Conservation (phyloP, 2,888 invertebrate genomes). For the Nomada flava region DNA sequence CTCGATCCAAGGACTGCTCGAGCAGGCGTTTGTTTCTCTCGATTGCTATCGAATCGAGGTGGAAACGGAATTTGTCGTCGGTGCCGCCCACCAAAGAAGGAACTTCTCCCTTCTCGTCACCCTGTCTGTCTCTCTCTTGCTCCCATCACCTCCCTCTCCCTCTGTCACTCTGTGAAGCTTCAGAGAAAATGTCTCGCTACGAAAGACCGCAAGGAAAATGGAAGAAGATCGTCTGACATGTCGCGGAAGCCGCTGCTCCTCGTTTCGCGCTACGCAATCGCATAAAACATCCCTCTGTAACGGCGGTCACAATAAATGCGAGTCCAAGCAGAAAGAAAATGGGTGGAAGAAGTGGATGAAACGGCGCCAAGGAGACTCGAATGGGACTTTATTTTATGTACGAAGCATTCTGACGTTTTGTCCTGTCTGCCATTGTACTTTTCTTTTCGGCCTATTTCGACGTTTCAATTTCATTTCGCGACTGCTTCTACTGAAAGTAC, state of each 20-base stretch:
- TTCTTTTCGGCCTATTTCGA: neutral
- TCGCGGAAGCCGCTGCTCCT: conserved; percentile 20
- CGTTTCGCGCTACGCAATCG: conserved; percentile 18
- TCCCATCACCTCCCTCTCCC: too few species aligned
- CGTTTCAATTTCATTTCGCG: neutral
- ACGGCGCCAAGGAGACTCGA: neutral
- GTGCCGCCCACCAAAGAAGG: conserved; percentile 35
- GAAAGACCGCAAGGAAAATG: conserved; percentile 12
- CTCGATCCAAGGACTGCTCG: conserved; percentile 30
- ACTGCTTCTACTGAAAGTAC: neutral
- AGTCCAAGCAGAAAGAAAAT: neutral
- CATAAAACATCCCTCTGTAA: conserved; percentile 24
- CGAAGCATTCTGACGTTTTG: neutral
- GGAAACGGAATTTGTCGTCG: conserved; percentile 71
- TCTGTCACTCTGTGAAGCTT: neutral
- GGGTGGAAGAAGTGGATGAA: neutral
- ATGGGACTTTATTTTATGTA: neutral
- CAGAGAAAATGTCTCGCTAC: conserved; percentile 8
- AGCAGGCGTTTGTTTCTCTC: conserved; percentile 70
- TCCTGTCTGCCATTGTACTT: neutral
- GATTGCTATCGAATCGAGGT: conserved; percentile 70
- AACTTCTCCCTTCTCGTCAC: conserved; percentile 52
- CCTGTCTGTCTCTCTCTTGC: neutral
- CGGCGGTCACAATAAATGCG: conserved; percentile 1
- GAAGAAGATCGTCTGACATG: conserved; percentile 10